Evolutionary conservation across 2,113 vertebrate species (phyloP).

Genomic region (Mungos mungo): DNA sequence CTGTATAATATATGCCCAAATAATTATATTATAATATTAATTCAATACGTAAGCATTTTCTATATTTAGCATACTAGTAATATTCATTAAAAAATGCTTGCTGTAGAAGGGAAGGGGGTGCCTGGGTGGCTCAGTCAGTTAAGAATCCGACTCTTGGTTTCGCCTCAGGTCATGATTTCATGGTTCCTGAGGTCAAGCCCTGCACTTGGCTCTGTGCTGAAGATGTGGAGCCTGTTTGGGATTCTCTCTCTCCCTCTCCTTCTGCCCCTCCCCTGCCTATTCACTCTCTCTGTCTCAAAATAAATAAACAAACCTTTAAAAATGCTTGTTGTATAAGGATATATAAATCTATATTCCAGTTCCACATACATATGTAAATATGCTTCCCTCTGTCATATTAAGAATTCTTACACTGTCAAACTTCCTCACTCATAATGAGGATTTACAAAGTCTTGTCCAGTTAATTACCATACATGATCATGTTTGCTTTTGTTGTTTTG

Average conservation of each 20-base stretch:
- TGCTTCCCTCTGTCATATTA: neutral
- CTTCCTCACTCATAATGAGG: neutral
- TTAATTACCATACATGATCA: neutral
- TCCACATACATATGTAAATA: neutral
- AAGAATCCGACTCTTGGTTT: too few relatives aligned
- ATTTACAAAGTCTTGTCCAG: neutral
- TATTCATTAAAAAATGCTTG: neutral
- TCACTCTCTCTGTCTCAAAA: too few relatives aligned
- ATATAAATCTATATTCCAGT: neutral
- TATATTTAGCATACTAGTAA: neutral
- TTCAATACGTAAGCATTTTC: constrained; percentile 8
- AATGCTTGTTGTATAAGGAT: neutral
- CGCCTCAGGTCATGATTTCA: too few relatives aligned
- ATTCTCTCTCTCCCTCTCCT: too few relatives aligned
- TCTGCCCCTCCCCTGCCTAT: too few relatives aligned
- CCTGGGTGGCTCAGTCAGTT: too few relatives aligned
- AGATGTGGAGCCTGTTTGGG: too few relatives aligned
- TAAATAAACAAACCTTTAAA: neutral
- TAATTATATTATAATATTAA: constrained; percentile 17
- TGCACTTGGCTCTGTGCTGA: too few relatives aligned
- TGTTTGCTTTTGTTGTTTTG: neutral
- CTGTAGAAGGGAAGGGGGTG: neutral
- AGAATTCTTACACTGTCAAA: neutral
- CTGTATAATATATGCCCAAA: neutral
- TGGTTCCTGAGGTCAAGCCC: too few relatives aligned